phyloP scores from a whole-genome alignment of 2,888 invertebrate species.

The Ormyrus nitidulus region DNA sequence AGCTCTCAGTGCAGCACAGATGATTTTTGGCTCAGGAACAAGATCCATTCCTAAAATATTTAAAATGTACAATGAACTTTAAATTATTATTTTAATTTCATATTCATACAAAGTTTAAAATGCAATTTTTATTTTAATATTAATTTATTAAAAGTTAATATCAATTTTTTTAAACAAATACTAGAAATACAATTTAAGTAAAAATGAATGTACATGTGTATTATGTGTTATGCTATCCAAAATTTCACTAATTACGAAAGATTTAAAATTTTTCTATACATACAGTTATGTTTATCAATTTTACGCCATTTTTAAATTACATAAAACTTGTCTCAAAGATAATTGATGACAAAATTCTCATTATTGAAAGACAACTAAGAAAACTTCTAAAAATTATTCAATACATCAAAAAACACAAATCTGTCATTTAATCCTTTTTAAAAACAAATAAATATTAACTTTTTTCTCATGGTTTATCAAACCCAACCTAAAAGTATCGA shows the following conservation, averaged over 20 bases:
- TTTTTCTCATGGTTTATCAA: no score
- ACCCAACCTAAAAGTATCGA: no score
- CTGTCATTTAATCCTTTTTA: no score
- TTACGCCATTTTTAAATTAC: constrained; percentile 53
- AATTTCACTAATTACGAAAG: no score
- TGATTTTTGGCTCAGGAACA: constrained; percentile 93
- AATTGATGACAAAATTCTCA: neutral
- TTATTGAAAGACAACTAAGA: no score
- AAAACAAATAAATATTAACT: no score
- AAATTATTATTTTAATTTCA: constrained; percentile 13
- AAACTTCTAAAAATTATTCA: no score
- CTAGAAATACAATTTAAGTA: neutral
- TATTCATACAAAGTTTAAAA: neutral
- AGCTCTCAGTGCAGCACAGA: constrained; percentile 90
- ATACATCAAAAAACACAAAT: no score
- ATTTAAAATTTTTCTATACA: neutral
- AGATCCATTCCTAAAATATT: constrained; percentile 87
- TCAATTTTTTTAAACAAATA: neutral
- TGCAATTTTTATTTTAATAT: neutral
- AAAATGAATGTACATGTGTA: neutral
- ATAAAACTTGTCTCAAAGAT: constrained; percentile 46
- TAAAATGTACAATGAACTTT: neutral
- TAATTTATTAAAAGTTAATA: constrained; percentile 1
- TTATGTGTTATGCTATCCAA: no score
- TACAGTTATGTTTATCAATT: constrained; percentile 32